Conservation (phyloP, 2,888 invertebrate genomes). For the Aquatica leii region DNA sequence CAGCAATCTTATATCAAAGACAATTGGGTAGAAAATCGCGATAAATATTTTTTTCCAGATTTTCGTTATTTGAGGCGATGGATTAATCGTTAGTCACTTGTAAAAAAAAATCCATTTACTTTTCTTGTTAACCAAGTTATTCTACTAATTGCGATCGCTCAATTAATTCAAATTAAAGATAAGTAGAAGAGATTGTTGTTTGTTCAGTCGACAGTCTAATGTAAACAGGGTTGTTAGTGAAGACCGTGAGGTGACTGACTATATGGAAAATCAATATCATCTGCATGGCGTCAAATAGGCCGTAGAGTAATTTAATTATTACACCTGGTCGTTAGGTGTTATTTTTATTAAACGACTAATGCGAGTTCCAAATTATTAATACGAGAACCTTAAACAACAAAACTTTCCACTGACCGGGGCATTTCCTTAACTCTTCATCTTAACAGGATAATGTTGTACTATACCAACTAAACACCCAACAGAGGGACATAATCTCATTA, state of each 20-base stretch:
- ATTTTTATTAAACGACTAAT: neutral
- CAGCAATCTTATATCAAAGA: too few species aligned
- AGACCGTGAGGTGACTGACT: constrained; percentile 1
- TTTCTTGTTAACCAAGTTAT: neutral
- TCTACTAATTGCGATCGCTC: constrained; percentile 10
- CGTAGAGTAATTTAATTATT: constrained; percentile 4
- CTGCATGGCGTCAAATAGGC: constrained; percentile 10
- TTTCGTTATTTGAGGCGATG: too few species aligned
- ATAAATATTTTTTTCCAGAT: too few species aligned
- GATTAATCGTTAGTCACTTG: too few species aligned
- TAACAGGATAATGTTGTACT: constrained; percentile 9
- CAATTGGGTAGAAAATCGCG: too few species aligned
- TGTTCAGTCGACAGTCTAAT: constrained; percentile 12
- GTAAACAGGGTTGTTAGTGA: constrained; percentile 3
- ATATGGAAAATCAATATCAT: constrained; percentile 11
- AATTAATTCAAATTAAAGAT: constrained; percentile 11
- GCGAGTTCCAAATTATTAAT: too few species aligned
- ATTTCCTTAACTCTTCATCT: constrained; percentile 1
- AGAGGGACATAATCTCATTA: constrained; percentile 4
- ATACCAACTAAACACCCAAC: constrained; percentile 8
- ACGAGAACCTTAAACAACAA: too few species aligned
- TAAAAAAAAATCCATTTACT: neutral
- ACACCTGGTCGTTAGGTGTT: neutral
- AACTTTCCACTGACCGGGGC: too few species aligned
- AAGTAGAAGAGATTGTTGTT: constrained; percentile 12